Evolutionary conservation across 2,113 vertebrate species (phyloP).

Genomic region (Lagopus muta): DNA sequence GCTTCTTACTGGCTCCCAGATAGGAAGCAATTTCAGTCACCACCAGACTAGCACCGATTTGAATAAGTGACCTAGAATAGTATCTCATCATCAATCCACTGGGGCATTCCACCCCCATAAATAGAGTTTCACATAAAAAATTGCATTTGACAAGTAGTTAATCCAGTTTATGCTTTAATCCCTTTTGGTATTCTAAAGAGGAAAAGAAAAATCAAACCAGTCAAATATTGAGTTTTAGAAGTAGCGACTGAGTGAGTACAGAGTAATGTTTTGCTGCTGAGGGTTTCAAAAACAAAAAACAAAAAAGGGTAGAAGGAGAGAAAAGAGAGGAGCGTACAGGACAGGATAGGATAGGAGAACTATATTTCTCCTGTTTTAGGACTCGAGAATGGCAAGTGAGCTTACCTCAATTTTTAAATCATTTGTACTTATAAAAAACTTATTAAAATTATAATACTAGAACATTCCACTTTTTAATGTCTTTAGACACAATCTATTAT

Average conservation of each 20-base stretch:
- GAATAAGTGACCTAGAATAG: slow-evolving; percentile 53
- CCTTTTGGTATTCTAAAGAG: slow-evolving; percentile 31
- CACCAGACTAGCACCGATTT: background rate
- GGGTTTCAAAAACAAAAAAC: background rate
- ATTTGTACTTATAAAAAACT: background rate
- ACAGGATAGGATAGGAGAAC: background rate
- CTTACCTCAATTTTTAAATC: background rate
- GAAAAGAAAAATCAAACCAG: background rate
- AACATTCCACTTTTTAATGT: background rate
- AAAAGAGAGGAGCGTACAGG: background rate
- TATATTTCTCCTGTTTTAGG: background rate
- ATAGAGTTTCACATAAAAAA: slow-evolving; percentile 59
- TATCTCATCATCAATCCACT: slow-evolving; percentile 2
- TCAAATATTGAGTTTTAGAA: slow-evolving; percentile 1
- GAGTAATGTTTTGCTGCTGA: background rate
- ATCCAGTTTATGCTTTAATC: slow-evolving; percentile 50
- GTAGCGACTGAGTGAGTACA: background rate
- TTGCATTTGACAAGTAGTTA: background rate
- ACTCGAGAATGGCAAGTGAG: background rate
- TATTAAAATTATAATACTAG: background rate
- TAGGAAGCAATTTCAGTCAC: background rate
- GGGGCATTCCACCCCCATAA: background rate
- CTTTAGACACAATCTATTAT: background rate
- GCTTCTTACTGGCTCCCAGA: background rate
- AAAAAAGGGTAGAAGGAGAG: fast-evolving